phyloP scores from a whole-genome alignment of 2,888 invertebrate species.

The Athalia rosae region DNA sequence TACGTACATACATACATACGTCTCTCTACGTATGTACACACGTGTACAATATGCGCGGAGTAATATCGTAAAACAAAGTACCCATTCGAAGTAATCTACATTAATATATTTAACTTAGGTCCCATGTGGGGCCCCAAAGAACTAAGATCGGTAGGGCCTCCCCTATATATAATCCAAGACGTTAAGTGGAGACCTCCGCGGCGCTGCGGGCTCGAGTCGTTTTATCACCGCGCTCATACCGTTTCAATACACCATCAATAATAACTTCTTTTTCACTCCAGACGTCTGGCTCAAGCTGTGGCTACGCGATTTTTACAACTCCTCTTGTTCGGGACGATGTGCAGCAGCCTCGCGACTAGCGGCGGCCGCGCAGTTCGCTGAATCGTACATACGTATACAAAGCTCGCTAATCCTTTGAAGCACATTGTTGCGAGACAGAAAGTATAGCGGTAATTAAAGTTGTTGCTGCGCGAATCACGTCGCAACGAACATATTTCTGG shows the following conservation, averaged over 20 bases:
- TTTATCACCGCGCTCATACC: constrained; percentile 72
- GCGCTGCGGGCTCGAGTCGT: constrained; percentile 66
- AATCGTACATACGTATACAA: not conserved
- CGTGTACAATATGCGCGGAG: constrained; percentile 10
- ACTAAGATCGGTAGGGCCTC: constrained; percentile 58
- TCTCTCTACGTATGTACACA: no score
- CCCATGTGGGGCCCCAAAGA: constrained; percentile 60
- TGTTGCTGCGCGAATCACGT: constrained; percentile 56
- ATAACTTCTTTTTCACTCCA: constrained; percentile 65
- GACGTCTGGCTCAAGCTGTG: constrained; percentile 57
- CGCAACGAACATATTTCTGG: constrained; percentile 38
- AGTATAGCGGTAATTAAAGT: constrained; percentile 66
- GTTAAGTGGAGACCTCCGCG: constrained; percentile 72
- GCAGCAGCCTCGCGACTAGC: not conserved
- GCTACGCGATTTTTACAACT: constrained; percentile 44
- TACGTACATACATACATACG: no score
- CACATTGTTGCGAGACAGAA: constrained; percentile 65
- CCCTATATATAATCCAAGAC: constrained; percentile 68
- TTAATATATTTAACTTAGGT: constrained; percentile 62
- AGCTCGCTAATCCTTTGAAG: not conserved
- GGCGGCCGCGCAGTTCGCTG: not conserved
- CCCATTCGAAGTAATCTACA: constrained; percentile 60
- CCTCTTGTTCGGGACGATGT: constrained; percentile 17
- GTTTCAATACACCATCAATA: constrained; percentile 73
- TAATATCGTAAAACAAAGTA: constrained; percentile 59